Evolutionary conservation across 2,797 vertebrate species (phyloP), one percentile per base, ranked within the genome.

Genomic region (Poeciliopsis paucimaculata): DNA sequence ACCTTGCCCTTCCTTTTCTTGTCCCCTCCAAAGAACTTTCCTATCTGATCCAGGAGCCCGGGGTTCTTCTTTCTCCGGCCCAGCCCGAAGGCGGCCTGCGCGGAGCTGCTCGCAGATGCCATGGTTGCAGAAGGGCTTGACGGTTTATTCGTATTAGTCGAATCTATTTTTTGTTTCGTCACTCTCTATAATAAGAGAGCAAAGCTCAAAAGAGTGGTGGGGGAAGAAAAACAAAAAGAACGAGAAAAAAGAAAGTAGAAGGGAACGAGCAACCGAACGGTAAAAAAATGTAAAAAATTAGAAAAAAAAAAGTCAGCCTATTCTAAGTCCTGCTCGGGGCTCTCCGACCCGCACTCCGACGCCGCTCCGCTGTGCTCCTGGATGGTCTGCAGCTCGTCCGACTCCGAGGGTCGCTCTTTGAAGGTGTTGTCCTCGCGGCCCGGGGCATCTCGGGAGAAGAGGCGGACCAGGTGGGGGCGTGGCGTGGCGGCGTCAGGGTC

Each of bases 341-440:
- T 96, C 88, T 97, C 97, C 84, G 95, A 96, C 73, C 92, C 94
- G 72, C 96, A 96, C 95, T 97, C 96, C 83, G 96, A 96, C 89
- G 95, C 95, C 86, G 96, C 91, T 95, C 95, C 95, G 90, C 95
- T 96, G 97, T 98, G 97, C 91, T 99, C 98, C 78, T 96, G 96
- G 95, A 99, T 99, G 97, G 98, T 98, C 97, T 99, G 98, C 88
- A 99, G 96, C 96, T 99, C 98, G 87, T 99, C 98, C 75, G 98
- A 99, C 95, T 99, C 98, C 0, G 98, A 99, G 92, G 98, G 97
- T 95, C 98, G 97, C 84, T 99, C 98, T 99, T 99, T 99, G 98
- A 99, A 99, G 98, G 98, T 99, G 97, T 99, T 99, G 97, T 99
- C 98, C 94, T 99, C 97, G 84, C 98, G 96, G 75, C 98, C 98